Conservation (phyloP, 2,888 invertebrate genomes). For the Ennomos fuscantarius region DNA sequence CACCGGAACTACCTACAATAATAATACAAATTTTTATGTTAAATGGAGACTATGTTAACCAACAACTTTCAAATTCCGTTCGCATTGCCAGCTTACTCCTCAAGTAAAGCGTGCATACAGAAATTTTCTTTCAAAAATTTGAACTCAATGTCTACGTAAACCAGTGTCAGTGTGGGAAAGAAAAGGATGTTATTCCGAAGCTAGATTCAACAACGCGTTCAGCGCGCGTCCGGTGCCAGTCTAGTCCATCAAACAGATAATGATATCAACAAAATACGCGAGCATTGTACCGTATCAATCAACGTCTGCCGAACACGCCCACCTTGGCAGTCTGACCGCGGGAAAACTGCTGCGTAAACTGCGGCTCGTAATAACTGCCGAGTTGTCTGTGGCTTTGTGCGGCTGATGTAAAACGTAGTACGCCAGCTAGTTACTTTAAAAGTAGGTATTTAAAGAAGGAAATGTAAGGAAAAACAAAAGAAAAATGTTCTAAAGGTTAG, state of each 20-base stretch:
- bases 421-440: too few relatives aligned
- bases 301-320: slow-evolving; percentile 45
- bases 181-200: slow-evolving; percentile 5
- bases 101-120: too few relatives aligned
- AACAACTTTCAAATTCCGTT: too few relatives aligned
- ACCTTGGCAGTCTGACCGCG: slow-evolving; percentile 45
- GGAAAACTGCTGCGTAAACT: slow-evolving; percentile 11
- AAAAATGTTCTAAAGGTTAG: too few relatives aligned
- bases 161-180: not conserved
- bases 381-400: not conserved
- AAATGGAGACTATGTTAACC: too few relatives aligned
- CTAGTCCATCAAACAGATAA: slow-evolving; percentile 47
- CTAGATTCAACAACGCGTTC: slow-evolving; percentile 27
- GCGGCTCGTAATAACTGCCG: slow-evolving; percentile 1
- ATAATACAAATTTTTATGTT: too few relatives aligned
- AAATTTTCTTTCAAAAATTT: too few relatives aligned
- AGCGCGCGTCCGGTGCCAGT: slow-evolving; percentile 36
- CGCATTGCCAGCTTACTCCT: too few relatives aligned
- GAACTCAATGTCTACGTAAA: too few relatives aligned
- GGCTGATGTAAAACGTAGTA: not conserved
- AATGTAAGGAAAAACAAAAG: too few relatives aligned
- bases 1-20: too few relatives aligned
- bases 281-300: slow-evolving; percentile 48
- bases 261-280: slow-evolving; percentile 29
- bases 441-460: too few relatives aligned